Conservation (phyloP, 2,797 vertebrate species). For the Cynodonichthys magdalenae region DNA sequence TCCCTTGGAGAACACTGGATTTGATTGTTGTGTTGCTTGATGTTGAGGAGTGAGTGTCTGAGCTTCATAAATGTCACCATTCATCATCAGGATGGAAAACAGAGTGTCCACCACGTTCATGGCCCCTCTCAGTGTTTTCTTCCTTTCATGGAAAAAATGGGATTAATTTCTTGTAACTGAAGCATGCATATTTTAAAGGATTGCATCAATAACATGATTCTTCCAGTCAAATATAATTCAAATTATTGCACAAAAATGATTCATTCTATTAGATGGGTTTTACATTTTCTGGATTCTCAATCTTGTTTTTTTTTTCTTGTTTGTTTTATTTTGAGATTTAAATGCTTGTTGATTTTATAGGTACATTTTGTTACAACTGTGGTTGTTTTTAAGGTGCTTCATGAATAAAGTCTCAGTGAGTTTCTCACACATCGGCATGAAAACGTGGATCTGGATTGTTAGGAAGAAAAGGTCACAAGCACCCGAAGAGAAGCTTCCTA, state of each 20-base stretch:
- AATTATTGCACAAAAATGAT: background rate
- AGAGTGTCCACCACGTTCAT: conserved; percentile 53
- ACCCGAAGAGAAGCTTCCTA: too few species aligned
- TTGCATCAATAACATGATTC: background rate
- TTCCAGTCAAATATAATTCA: background rate
- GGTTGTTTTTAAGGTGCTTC: too few species aligned
- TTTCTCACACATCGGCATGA: too few species aligned
- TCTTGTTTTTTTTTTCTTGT: too few species aligned
- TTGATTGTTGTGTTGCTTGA: conserved; percentile 61
- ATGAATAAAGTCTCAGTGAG: too few species aligned
- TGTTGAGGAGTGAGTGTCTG: conserved; percentile 46
- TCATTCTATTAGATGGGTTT: too few species aligned
- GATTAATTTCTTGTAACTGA: conserved; percentile 2
- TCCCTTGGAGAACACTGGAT: conserved; percentile 64
- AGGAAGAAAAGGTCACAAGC: too few species aligned
- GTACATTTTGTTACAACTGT: too few species aligned
- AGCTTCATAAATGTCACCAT: conserved; percentile 70
- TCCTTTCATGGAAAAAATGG: conserved; percentile 14
- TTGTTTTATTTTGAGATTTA: too few species aligned
- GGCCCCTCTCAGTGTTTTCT: conserved; percentile 17
- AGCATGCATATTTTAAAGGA: background rate
- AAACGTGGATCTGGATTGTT: too few species aligned
- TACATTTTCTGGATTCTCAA: too few species aligned
- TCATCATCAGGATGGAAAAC: conserved; percentile 61
- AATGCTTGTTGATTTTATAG: too few species aligned